These are phyloP conservation scores for Ptilonorhynchus violaceus DNA, from an alignment of 2,113 vertebrate genomes.

Conservation along the genomic window DNA sequence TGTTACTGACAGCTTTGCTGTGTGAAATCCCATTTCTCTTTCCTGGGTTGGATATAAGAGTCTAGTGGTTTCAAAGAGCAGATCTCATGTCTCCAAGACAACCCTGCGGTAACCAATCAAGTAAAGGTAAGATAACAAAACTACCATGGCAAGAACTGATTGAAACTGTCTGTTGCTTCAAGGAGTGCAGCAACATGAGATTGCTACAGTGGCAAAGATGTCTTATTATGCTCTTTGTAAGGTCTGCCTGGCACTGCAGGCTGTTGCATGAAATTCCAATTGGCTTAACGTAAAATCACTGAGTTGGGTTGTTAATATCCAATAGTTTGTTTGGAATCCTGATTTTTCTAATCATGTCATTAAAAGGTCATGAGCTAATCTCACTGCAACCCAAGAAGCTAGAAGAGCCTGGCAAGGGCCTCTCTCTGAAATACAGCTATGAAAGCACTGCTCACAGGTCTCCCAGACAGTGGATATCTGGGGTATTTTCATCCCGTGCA, in stretches of 20 bases:
- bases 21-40: conserved; percentile 6
- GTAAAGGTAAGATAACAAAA: neutral
- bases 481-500: neutral
- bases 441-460: neutral
- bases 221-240: neutral
- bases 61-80: neutral
- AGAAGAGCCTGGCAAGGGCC: neutral
- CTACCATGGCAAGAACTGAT: neutral
- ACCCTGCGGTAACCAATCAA: neutral
- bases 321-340: neutral
- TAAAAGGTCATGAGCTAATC: neutral
- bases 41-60: neutral
- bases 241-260: neutral
- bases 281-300: neutral
- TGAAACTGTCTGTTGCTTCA: neutral
- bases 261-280: neutral
- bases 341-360: neutral
- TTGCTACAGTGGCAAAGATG: neutral
- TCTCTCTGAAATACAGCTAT: neutral
- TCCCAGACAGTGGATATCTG: neutral
- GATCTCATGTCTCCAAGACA: neutral
- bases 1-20: neutral
- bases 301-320: neutral
- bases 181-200: neutral
- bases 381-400: neutral